A percentile compares a stretch with the other conserved stretches of the same genome.
Conservation (phyloP, 2,888 invertebrate species). For the Caenorhabditis doughertyi region DNA sequence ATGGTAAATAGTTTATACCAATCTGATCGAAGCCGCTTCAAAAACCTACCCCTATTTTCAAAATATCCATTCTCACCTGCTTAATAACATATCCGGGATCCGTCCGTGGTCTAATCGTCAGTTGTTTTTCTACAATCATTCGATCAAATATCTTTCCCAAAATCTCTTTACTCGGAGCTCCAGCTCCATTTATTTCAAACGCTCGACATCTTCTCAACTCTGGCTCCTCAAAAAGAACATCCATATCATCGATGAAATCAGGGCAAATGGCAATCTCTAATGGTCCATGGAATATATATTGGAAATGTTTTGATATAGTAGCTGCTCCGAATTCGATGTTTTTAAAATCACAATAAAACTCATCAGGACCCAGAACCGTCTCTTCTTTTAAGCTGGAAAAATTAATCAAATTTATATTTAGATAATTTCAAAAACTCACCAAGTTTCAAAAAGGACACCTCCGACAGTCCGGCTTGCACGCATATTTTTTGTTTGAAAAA, state of each 20-base stretch:
- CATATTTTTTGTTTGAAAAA: not conserved
- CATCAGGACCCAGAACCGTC: no score
- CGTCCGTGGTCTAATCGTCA: not conserved
- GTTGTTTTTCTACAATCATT: not conserved
- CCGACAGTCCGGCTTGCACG: slow-evolving; percentile 11
- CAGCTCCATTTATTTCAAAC: slow-evolving; percentile 3
- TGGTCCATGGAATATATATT: not conserved
- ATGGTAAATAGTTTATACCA: no score
- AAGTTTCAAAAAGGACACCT: not conserved
- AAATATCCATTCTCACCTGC: slow-evolving; percentile 15
- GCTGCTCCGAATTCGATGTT: slow-evolving; percentile 3
- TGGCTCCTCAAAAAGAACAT: not conserved
- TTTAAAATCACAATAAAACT: slow-evolving; percentile 12
- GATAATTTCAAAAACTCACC: slow-evolving; percentile 12
- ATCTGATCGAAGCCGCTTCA: no score
- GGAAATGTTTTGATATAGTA: slow-evolving; percentile 6
- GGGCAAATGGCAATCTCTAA: not conserved
- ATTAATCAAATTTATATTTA: not conserved
- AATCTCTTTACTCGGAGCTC: not conserved
- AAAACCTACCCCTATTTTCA: no score
- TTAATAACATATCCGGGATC: not conserved
- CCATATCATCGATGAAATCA: not conserved
- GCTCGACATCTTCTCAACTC: not conserved
- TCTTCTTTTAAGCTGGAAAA: slow-evolving; percentile 12
- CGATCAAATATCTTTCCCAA: slow-evolving; percentile 8